These are phyloP conservation scores for Lycaon pictus DNA, from an alignment of 2,113 vertebrate species.

Conservation along the genomic window DNA sequence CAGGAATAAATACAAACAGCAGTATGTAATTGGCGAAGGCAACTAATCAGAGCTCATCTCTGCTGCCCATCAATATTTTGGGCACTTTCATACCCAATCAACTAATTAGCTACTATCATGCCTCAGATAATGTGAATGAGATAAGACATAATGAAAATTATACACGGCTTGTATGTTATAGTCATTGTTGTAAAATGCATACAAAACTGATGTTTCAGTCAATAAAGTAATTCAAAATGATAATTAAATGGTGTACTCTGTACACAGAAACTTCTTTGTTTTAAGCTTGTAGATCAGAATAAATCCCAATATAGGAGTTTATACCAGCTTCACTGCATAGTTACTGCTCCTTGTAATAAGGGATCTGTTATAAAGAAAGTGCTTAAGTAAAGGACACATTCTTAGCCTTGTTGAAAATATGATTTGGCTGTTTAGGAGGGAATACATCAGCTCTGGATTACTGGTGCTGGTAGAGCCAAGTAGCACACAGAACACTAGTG, in stretches of 20 bases:
- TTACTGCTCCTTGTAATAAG: not conserved
- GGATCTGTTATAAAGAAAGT: conserved; percentile 35
- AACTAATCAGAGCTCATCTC: conserved; percentile 51
- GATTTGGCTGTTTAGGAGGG: not conserved
- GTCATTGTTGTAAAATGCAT: conserved; percentile 55
- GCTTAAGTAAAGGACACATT: not conserved
- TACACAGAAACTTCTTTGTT: conserved; percentile 47
- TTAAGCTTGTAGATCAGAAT: not conserved
- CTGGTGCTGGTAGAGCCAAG: not conserved
- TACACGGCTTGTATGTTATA: conserved; percentile 40
- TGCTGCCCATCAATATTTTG: conserved; percentile 39
- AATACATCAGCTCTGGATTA: not conserved
- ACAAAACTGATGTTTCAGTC: conserved; percentile 51
- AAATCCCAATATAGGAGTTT: not conserved
- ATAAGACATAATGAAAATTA: conserved; percentile 63
- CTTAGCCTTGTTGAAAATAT: not conserved
- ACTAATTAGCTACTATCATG: conserved; percentile 69
- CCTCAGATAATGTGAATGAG: conserved; percentile 47
- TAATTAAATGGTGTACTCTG: conserved; percentile 47
- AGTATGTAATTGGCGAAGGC: conserved; percentile 55
- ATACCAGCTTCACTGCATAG: not conserved
- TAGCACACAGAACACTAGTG: not conserved
- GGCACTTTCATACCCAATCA: conserved; percentile 56
- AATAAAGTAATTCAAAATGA: conserved; percentile 68
- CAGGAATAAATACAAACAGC: conserved; percentile 50